Percentiles rank a stretch among this genome's conserved stretches.
Evolutionary conservation across 2,113 vertebrate genomes (phyloP).

Genomic region (Cyanocitta stelleri): DNA sequence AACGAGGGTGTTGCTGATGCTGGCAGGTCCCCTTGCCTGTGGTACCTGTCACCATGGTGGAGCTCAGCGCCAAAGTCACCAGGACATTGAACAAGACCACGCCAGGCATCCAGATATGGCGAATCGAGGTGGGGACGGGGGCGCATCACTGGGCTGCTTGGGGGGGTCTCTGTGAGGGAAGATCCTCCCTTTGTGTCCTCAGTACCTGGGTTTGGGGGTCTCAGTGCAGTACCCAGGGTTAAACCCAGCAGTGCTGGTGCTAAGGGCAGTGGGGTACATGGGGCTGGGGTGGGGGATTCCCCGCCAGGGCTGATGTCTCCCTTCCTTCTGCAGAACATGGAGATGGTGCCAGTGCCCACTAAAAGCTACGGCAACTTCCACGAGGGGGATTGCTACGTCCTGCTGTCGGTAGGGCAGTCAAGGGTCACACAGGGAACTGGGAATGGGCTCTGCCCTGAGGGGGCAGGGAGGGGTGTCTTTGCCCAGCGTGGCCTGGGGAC

Average conservation of each 20-base stretch:
- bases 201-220: not conserved
- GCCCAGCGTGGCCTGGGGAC: not conserved
- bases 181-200: not conserved
- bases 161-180: not conserved
- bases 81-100: slow-evolving; percentile 80
- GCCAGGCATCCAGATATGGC: slow-evolving; percentile 84
- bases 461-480: not conserved
- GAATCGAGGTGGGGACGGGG: slow-evolving; percentile 76
- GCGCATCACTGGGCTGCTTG: accelerated
- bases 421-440: accelerated
- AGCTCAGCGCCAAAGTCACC: slow-evolving; percentile 72
- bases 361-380: slow-evolving; percentile 78
- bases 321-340: slow-evolving; percentile 75
- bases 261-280: accelerated
- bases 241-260: not conserved
- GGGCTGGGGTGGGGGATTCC: not conserved
- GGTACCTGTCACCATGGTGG: slow-evolving; percentile 67
- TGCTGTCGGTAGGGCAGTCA: slow-evolving; percentile 75
- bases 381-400: slow-evolving; percentile 83
- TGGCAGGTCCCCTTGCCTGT: not conserved
- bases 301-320: not conserved
- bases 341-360: slow-evolving; percentile 79
- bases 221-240: not conserved
- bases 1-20: not conserved
- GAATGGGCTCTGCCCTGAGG: not conserved